Evolutionary conservation across 2,888 invertebrate species (phyloP), one percentile per base, ranked within the genome.

Genomic region (Yponomeuta cagnagella): DNA sequence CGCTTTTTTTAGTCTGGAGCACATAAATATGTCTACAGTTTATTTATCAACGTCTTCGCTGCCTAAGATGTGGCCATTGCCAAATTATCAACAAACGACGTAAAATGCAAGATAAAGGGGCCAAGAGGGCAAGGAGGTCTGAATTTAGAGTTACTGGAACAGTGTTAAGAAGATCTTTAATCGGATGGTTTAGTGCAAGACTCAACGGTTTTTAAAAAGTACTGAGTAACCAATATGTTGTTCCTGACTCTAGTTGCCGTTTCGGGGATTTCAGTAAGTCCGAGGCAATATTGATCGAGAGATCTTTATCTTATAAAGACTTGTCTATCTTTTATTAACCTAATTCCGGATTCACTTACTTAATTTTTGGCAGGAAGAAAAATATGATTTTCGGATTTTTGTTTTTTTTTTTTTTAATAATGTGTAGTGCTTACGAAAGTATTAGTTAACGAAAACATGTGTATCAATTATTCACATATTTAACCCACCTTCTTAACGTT

Each of bases 161-260:
- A 58, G 52, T 58, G 2, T 58, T 5, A 3, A 5, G 12, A 15
- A 58, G 52, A 58, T 58, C 52, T 15, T 12, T 58, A 58, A 58
- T 58, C 52, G 52, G 8, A 8, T 58, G 52, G 52, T 58, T 58
- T 58, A 58, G 15, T 58, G 52, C 15, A 15, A 15, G 52, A 58
- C 12, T 58, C 6, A 58, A 15, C 12, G 2, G 52, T 58, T 58
- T 58, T 15, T 15, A 2, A 58, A 58, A 15, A 15, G 15, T 58
- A 9, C 37, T 37, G 37, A 37, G 37, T 37, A 9, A 3, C 43
- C 9, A 58, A 58, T 15, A 58, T 58, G 52, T 15, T 58, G 52
- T 3, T 58, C 52, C 12, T 15, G 12, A 58, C 15, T 15, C 1
- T 58, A 58, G 15, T 58, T 12, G 52, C 15, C 15, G 76, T 65